Conservation (phyloP, 2,113 vertebrate species). For the Labeo rohita region DNA sequence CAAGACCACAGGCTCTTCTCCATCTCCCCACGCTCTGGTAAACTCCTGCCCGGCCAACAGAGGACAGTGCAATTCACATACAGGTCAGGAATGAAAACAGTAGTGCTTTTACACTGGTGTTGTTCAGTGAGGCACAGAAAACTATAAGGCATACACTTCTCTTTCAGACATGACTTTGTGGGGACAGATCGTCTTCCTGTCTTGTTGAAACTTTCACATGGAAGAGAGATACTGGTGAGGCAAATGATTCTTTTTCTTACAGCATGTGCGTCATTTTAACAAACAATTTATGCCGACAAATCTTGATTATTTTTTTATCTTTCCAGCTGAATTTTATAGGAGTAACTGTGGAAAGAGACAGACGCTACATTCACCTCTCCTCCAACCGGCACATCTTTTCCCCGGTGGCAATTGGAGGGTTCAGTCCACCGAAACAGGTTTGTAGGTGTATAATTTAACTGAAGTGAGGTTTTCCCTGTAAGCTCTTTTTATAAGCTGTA, state of each 20-base stretch:
- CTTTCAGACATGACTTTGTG: conserved; percentile 81
- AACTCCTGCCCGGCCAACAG: conserved; percentile 82
- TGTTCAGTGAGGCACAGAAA: background rate
- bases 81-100: conserved; percentile 74
- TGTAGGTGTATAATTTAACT: conserved; percentile 40
- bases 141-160: conserved; percentile 37
- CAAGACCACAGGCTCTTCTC: conserved; percentile 84
- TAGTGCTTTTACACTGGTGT: background rate
- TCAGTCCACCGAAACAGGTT: conserved; percentile 86
- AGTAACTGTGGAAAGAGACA: conserved; percentile 76
- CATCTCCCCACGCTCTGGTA: conserved; percentile 82
- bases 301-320: background rate
- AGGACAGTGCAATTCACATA: conserved; percentile 82
- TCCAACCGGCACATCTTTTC: conserved; percentile 81
- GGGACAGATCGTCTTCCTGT: conserved; percentile 84
- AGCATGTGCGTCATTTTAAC: background rate
- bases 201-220: conserved; percentile 87
- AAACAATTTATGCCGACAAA: background rate
- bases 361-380: conserved; percentile 80
- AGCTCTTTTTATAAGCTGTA: too few species aligned
- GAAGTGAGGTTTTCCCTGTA: too few species aligned
- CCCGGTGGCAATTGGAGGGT: conserved; percentile 78
- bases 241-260: background rate
- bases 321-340: conserved; percentile 86
- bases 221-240: conserved; percentile 91